A percentile compares a stretch with the other conserved stretches of the same genome.
Evolutionary conservation across 2,113 vertebrate genomes (phyloP).

Genomic region (Callocephalon fimbriatum): DNA sequence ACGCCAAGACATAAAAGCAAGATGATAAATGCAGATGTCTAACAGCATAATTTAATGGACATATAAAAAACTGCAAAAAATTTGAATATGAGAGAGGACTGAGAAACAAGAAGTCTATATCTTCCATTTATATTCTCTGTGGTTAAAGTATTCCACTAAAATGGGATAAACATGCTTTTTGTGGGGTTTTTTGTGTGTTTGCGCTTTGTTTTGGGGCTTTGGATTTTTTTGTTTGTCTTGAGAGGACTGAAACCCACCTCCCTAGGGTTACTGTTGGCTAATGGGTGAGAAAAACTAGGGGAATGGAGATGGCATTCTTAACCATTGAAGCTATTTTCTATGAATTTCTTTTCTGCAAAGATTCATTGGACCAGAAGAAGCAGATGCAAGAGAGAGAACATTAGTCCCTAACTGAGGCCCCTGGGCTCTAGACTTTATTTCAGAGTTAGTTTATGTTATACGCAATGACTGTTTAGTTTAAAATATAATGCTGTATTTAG

Average conservation of each 20-base stretch:
- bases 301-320: background rate
- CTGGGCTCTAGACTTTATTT: background rate
- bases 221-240: background rate
- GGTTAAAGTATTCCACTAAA: background rate
- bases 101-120: background rate
- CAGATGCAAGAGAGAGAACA: background rate
- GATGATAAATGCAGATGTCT: background rate
- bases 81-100: background rate
- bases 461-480: background rate
- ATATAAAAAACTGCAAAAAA: background rate
- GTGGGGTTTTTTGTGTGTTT: background rate
- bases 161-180: background rate
- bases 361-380: constrained; percentile 2
- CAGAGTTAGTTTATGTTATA: constrained; percentile 33
- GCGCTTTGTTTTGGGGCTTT: background rate
- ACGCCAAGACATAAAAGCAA: background rate
- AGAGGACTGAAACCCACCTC: background rate
- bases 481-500: background rate
- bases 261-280: background rate
- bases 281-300: background rate
- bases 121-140: background rate
- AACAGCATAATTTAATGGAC: background rate
- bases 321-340: background rate
- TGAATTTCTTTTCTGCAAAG: background rate
- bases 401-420: constrained; percentile 8